Conservation (phyloP, 2,113 vertebrate species). For the Neogale vison region DNA sequence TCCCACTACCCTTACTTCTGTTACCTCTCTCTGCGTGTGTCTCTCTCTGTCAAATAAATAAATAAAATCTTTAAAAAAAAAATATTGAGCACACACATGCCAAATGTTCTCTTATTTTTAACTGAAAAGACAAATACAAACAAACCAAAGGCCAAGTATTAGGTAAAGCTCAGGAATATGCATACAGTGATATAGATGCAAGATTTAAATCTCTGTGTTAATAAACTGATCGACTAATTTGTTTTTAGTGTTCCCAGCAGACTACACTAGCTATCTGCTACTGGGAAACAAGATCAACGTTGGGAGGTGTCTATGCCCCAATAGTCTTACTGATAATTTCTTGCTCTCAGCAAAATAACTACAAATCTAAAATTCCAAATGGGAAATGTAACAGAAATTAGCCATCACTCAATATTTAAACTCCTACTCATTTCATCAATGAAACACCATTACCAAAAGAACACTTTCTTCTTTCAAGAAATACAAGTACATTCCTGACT, state of each 20-base stretch:
- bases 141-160: neutral
- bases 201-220: conserved; percentile 12
- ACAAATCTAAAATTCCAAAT: conserved; percentile 29
- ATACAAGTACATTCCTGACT: neutral
- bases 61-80: too few relatives aligned
- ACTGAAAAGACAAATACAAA: neutral
- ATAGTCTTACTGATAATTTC: neutral
- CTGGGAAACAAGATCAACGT: neutral
- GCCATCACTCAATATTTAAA: neutral
- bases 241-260: neutral
- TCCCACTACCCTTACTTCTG: too few relatives aligned
- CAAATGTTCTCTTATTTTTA: neutral
- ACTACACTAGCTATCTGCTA: neutral
- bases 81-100: neutral
- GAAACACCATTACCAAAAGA: neutral
- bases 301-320: neutral
- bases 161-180: neutral
- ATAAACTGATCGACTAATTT: neutral
- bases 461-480: conserved; percentile 25
- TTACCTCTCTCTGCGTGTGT: too few relatives aligned
- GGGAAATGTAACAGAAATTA: conserved; percentile 23
- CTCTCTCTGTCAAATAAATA: too few relatives aligned
- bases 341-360: conserved; percentile 33
- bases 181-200: neutral
- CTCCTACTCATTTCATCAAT: neutral